A percentile compares a stretch with the other conserved stretches of the same genome.
Evolutionary conservation across 2,797 vertebrate species (phyloP).

Genomic region (Semaprochilodus insignis): DNA sequence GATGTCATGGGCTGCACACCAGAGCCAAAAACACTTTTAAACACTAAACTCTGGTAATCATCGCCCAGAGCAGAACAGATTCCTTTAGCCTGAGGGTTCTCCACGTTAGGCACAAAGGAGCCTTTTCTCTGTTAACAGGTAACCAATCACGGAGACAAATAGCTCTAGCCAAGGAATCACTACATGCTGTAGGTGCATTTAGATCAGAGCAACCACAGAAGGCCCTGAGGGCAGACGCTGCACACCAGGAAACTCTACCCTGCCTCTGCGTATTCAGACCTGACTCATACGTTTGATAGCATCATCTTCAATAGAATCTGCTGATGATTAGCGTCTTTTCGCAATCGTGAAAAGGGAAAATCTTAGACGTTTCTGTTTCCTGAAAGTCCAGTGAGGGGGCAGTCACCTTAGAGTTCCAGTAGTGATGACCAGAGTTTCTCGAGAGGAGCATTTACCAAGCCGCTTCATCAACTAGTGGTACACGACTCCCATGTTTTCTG

Average conservation of each 20-base stretch:
- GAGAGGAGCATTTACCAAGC: too few species aligned
- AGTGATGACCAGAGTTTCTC: too few species aligned
- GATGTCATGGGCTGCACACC: neutral
- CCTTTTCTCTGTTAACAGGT: neutral
- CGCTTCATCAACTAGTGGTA: too few species aligned
- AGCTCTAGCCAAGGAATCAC: neutral
- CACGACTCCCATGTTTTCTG: too few species aligned
- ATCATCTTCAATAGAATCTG: too few species aligned
- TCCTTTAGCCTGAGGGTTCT: neutral
- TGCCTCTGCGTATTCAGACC: neutral
- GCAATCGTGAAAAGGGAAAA: too few species aligned
- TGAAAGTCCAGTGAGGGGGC: too few species aligned
- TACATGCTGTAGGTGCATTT: neutral
- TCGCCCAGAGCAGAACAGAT: neutral
- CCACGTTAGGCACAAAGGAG: neutral
- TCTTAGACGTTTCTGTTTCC: too few species aligned
- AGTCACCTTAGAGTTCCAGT: too few species aligned
- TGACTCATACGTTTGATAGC: too few species aligned
- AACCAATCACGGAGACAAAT: neutral
- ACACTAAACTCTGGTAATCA: neutral
- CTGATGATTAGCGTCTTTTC: too few species aligned
- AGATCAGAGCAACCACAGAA: neutral
- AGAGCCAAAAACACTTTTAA: conserved; percentile 1
- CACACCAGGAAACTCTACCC: neutral
- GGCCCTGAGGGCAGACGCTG: neutral